Base-by-base conservation (phyloP, 23 tunicate genomes). In the Trididemnum clinides region DNA sequence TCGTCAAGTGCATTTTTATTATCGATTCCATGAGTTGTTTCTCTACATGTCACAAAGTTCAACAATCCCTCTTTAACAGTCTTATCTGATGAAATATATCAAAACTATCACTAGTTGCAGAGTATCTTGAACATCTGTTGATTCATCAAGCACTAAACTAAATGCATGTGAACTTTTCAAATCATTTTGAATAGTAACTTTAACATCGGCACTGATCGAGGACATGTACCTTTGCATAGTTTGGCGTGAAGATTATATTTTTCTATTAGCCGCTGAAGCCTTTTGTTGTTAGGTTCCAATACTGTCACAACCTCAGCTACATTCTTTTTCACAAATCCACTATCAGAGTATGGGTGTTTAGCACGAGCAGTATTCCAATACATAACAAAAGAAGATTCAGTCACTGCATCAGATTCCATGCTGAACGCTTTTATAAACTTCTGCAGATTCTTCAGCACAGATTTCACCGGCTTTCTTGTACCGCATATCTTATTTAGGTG, bases 51-150 rank as follows among this genome's bases (percentile, higher is more conserved):
- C 7, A 22, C 28, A 15, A 64, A 26, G 29, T 64, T 21, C 71
- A 64, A 64, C 12, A 21, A 21, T 21, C 20, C 78, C 29, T 71
- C 78, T 31, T 71, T 71, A 6, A 28, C 78, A 71, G 21, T n/a
- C 12, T 25, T 7, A 71, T 71, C 50, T 5, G 5, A 18, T 6
- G 51, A 71, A 26, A 30, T 10, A n/a, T 33, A 30, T 6, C 50
- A n/a, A 71, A n/a, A n/a, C n/a, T n/a, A n/a, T n/a, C n/a, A n/a
- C n/a, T n/a, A n/a, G n/a, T n/a, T n/a, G n/a, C n/a, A n/a, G n/a
- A n/a, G n/a, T n/a, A n/a, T n/a, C n/a, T 71, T 71, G 78, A 7
- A 71, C 12, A 71, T 71, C 50, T 6, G 78, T 71, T n/a, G 78
- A 71, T n/a, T 71, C 50, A 50, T 71, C 78, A 6, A 71, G n/a